Evolutionary conservation across 2,797 vertebrate species (phyloP), one percentile per base, ranked within the genome.

Genomic region (Vipera ursinii): DNA sequence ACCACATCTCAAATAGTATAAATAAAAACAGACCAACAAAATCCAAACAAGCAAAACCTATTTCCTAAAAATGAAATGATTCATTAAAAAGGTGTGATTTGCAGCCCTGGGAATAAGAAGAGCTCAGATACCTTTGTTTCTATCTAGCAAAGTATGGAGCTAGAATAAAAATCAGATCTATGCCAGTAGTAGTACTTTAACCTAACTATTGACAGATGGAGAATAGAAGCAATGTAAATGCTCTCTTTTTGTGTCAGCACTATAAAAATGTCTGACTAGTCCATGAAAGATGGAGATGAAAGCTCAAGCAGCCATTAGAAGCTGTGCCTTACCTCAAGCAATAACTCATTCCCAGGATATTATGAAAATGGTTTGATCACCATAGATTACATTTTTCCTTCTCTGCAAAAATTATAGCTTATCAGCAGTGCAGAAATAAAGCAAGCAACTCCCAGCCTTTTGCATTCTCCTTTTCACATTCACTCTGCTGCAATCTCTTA

Each of bases 191-290:
- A 96, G 95, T 94, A 96, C 90, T 97, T 96, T 95, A 94, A 95
- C 97, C 96, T 97, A 97, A 97, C 96, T 96, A 95, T 98, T 97
- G 97, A 97, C 97, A 97, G 97, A 97, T 97, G 97, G 97, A 95
- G 96, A 97, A 96, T 96, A 93, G 96, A 97, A 97, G 95, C 94
- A 96, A 95, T 93, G 60, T 96, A 97, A 97, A 97, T 95, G 96
- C 96, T 97, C 96, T 97, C 95, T 97, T 97, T 97, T 97, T 96
- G 95, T 97, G 96, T 97, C 97, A 97, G 97, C 96, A 96, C 97
- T 94, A 97, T 97, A 97, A 98, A 97, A 97, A 97, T 22, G 96
- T 97, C 94, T 88, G 93, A 96, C 96, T 97, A 97, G 96, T 93
- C 97, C 96, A 96, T 97, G 97, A 97, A 97, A 97, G 97, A 98